Conservation (phyloP, 2,113 vertebrate species). For the Paramisgurnus dabryanus region DNA sequence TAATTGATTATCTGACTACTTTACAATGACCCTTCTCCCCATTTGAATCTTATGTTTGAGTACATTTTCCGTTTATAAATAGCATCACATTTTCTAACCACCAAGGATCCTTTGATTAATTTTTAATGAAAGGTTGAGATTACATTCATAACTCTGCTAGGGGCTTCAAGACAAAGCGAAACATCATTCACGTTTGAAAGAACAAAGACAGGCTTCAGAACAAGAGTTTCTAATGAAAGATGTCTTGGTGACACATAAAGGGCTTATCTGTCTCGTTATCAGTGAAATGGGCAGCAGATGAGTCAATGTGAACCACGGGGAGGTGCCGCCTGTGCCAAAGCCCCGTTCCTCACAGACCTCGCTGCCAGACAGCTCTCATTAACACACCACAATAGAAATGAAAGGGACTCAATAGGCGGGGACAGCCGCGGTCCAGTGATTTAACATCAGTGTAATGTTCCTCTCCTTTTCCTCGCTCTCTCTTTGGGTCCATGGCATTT, state of each 20-base stretch:
- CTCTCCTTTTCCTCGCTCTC: slow-evolving; percentile 6
- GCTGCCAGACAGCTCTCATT: slow-evolving; percentile 61
- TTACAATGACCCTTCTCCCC: not conserved
- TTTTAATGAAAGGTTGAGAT: slow-evolving; percentile 6
- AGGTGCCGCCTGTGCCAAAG: slow-evolving; percentile 51
- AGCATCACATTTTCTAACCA: not conserved
- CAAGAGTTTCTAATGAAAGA: slow-evolving; percentile 33
- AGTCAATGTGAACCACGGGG: slow-evolving; percentile 43
- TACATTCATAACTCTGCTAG: slow-evolving; percentile 7
- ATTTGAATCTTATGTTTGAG: not conserved
- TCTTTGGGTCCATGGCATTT: slow-evolving; percentile 9
- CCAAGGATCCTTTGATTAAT: not conserved
- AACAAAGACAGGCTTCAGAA: slow-evolving; percentile 38
- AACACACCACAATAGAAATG: slow-evolving; percentile 53
- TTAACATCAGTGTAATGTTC: slow-evolving; percentile 39
- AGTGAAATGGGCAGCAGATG: slow-evolving; percentile 28
- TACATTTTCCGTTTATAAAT: not conserved
- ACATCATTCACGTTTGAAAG: slow-evolving; percentile 27
- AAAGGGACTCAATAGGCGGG: slow-evolving; percentile 52
- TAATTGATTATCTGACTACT: not conserved
- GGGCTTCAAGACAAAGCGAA: not conserved
- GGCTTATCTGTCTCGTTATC: slow-evolving; percentile 34
- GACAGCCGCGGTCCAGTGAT: slow-evolving; percentile 44
- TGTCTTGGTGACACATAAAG: slow-evolving; percentile 32
- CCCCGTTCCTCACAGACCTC: slow-evolving; percentile 37